Evolutionary conservation across 2,888 invertebrate genomes (phyloP), one percentile per base, ranked within the genome.

Genomic region (Nomada hirtipes): DNA sequence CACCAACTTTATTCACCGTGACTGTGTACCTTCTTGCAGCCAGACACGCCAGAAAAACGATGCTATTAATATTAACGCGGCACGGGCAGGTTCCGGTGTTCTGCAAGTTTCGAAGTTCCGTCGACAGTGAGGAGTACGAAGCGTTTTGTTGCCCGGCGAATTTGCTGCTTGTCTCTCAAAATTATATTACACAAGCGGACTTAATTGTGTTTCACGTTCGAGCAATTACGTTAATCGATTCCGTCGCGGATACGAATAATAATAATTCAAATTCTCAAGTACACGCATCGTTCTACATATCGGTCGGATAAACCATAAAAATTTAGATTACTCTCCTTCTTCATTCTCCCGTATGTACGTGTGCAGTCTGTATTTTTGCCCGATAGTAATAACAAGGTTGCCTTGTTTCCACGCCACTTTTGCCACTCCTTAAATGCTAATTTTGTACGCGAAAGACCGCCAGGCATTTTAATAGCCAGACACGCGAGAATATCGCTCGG

Each of bases 31-130:
- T 70, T 60, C 47, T 70, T 60, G 65, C 67, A 20, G 50, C n/a
- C 65, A 59, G 57, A 26, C 70, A 59, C 15, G 70, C 26, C 63
- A 52, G 44, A 55, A 63, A 65, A 73, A 63, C 68, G 50, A 64
- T 64, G 63, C 69, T 55, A 64, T 79, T 75, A 78, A 78, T 77
- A 69, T 79, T 76, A 60, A 76, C 53, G 65, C 55, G 44, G 15
- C 50, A 20, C 47, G 18, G 42, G 50, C 65, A 23, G 74, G 29
- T 29, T 36, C 47, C 65, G 57, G 47, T 65, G 74, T 74, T 53
- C 36, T 57, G 26, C 20, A 36, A 74, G 59, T 55, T 74, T 67
- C 65, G 7, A 70, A 70, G 70, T 60, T 60, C 50, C 26, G 26
- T 20, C 60, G 59, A 23, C 60, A 20, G 50, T 10, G 70, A 60